phyloP scores from a whole-genome alignment of 2,113 vertebrate species.

The Grammomys dolichurus region DNA sequence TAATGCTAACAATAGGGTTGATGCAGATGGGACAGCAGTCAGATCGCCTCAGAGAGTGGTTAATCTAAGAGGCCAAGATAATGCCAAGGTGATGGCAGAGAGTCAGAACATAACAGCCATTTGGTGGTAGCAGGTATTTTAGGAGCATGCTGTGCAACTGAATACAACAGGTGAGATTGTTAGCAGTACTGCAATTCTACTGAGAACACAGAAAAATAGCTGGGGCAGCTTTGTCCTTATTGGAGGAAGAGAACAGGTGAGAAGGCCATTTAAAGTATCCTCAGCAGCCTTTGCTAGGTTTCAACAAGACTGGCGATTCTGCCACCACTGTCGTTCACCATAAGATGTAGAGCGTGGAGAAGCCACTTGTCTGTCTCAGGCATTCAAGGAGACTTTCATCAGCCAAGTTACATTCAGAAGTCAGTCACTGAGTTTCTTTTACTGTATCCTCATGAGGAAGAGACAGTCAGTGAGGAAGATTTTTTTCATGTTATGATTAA shows the following conservation, averaged over 20 bases:
- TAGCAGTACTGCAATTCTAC: neutral
- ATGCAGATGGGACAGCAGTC: neutral
- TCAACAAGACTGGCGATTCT: neutral
- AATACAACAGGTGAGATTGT: neutral
- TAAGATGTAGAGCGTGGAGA: neutral
- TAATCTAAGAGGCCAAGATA: neutral
- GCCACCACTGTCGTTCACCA: neutral
- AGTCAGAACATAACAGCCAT: neutral
- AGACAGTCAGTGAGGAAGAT: neutral
- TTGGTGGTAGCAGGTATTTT: neutral
- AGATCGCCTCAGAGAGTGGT: neutral
- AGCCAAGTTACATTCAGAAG: neutral
- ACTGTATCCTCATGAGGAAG: neutral
- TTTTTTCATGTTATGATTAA: neutral
- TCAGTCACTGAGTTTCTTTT: neutral
- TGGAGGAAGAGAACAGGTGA: neutral
- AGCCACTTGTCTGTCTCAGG: neutral
- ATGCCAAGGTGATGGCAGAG: neutral
- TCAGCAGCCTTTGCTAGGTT: neutral
- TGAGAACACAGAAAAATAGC: neutral
- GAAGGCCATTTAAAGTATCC: neutral
- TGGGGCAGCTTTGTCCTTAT: neutral
- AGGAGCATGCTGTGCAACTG: neutral
- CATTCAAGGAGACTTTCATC: neutral
- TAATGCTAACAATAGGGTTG: neutral